These are phyloP conservation scores for Engraulis encrasicolus DNA, from an alignment of 2,113 vertebrate genomes.

Conservation along the genomic window DNA sequence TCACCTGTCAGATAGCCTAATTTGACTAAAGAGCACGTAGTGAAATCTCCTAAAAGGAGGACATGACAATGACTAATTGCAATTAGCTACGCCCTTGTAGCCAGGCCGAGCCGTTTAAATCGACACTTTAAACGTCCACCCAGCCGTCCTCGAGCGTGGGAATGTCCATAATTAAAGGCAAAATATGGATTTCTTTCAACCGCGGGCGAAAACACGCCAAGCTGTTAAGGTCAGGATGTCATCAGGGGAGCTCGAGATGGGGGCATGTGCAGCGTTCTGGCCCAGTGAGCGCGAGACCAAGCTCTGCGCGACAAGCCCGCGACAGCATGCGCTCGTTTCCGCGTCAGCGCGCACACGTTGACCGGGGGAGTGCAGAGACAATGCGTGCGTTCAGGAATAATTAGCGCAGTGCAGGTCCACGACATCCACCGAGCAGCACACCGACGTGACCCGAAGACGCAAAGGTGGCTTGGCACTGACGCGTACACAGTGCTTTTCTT, in stretches of 20 bases:
- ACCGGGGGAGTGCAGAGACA: constrained; percentile 9
- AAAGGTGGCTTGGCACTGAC: neutral
- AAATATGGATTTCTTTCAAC: constrained; percentile 76
- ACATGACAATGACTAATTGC: constrained; percentile 79
- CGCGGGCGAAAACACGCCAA: constrained; percentile 65
- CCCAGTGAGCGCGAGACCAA: neutral
- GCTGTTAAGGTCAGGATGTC: constrained; percentile 79
- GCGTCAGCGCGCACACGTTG: constrained; percentile 20
- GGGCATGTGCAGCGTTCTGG: neutral
- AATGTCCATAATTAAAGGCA: constrained; percentile 77
- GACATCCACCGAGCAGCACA: neutral
- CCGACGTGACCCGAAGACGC: neutral
- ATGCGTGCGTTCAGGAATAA: neutral
- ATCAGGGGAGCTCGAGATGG: constrained; percentile 44
- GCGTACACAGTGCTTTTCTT: neutral
- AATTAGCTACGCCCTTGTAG: constrained; percentile 75
- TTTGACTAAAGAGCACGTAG: constrained; percentile 59
- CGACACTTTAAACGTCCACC: constrained; percentile 75
- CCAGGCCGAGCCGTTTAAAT: constrained; percentile 72
- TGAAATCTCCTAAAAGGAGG: constrained; percentile 63
- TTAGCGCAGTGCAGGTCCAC: neutral
- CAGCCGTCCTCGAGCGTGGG: constrained; percentile 75
- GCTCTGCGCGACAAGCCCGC: neutral
- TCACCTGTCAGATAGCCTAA: constrained; percentile 61
- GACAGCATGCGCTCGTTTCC: constrained; percentile 5